A percentile compares a stretch with the other conserved stretches of the same genome.
phyloP scores from a whole-genome alignment of 1,140 invertebrate species.

The Araneus ventricosus region DNA sequence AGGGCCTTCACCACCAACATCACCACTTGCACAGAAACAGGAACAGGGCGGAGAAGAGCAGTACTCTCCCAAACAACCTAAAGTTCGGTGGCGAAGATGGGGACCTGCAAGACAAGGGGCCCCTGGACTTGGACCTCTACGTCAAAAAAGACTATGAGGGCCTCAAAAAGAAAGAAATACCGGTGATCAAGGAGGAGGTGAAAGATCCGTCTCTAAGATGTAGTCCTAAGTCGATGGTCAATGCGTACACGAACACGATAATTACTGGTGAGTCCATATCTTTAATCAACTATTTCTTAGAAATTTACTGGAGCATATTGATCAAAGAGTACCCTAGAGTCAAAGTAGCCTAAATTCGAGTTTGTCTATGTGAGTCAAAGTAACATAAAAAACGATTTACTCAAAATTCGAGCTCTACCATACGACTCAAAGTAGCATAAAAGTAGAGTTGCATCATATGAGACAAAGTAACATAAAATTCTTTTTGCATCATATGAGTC shows the following conservation, averaged over 20 bases:
- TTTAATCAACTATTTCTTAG: background rate
- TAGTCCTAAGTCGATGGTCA: conserved; percentile 66
- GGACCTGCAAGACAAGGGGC: background rate
- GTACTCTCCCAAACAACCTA: background rate
- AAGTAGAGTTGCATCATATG: too few species aligned
- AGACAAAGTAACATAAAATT: too few species aligned
- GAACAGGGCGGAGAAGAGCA: conserved; percentile 13
- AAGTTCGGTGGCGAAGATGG: conserved; percentile 32
- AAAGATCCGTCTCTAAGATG: conserved; percentile 60
- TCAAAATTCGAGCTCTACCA: too few species aligned
- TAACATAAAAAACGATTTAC: too few species aligned
- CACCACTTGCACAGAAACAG: conserved; percentile 61
- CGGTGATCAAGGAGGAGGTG: conserved; percentile 57
- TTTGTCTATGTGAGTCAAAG: too few species aligned
- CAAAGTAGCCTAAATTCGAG: too few species aligned
- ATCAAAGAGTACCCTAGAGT: too few species aligned
- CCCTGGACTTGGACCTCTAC: background rate
- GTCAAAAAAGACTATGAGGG: conserved; percentile 39
- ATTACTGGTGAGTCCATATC: conserved; percentile 59
- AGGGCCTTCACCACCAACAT: conserved; percentile 67
- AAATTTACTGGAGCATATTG: too few species aligned
- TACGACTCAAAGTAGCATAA: too few species aligned
- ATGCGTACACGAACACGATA: conserved; percentile 72
- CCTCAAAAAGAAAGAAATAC: conserved; percentile 48
- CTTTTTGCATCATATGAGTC: too few species aligned